Evolutionary conservation across 2,797 vertebrate species (phyloP).

Genomic region (Darevskia nairensis): DNA sequence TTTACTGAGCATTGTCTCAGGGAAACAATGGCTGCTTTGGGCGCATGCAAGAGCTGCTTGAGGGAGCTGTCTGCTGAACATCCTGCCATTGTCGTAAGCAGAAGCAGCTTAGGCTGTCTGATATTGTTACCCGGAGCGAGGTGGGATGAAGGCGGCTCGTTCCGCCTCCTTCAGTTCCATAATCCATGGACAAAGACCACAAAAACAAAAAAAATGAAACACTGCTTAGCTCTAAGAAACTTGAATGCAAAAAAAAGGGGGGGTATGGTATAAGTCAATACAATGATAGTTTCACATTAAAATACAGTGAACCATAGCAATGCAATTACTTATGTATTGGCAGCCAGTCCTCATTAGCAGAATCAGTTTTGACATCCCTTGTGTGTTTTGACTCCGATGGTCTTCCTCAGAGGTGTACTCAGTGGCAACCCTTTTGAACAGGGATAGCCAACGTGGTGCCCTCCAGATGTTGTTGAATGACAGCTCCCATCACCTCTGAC

Average conservation of each 20-base stretch:
- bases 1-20: background rate
- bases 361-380: background rate
- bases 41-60: rapidly evolving
- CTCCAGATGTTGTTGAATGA: too few relatives aligned
- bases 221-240: background rate
- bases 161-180: too few relatives aligned
- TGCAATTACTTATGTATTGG: background rate
- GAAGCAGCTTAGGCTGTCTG: background rate
- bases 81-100: rapidly evolving
- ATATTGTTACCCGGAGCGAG: background rate
- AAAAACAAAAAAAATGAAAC: background rate
- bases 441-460: too few relatives aligned
- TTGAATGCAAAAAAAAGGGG: background rate
- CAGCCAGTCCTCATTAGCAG: background rate
- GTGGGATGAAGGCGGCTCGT: background rate
- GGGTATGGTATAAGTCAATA: background rate
- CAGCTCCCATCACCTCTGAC: too few relatives aligned
- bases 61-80: background rate
- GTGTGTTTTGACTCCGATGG: background rate
- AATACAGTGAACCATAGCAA: background rate
- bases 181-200: background rate
- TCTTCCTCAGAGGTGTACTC: background rate
- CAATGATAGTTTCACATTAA: background rate
- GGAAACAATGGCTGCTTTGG: background rate
- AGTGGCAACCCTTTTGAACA: background rate